A percentile compares a stretch with the other conserved stretches of the same genome.
These are phyloP conservation scores for Thripadectes ignobilis DNA, from an alignment of 2,797 vertebrate genomes.

Conservation along the genomic window DNA sequence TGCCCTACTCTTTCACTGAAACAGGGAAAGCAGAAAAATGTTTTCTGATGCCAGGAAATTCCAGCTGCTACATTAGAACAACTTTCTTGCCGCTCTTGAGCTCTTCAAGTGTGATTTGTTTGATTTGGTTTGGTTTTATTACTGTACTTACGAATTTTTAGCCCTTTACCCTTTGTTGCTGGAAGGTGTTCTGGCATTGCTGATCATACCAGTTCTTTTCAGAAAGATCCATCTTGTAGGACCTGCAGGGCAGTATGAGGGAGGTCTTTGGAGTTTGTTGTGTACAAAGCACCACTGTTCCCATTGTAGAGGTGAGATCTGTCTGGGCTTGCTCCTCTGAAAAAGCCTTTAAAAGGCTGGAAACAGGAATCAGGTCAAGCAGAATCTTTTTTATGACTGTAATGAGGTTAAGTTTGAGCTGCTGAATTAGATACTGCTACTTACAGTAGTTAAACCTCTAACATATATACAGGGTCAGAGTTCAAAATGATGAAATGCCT, in stretches of 20 bases:
- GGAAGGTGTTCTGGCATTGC: neutral
- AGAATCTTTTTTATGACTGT: neutral
- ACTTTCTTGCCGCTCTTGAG: neutral
- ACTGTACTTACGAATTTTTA: neutral
- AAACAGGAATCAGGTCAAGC: neutral
- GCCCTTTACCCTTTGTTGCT: neutral
- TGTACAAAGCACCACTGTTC: slow-evolving; percentile 10
- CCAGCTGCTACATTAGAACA: neutral
- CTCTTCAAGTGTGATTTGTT: neutral
- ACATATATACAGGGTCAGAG: neutral
- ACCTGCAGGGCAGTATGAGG: neutral
- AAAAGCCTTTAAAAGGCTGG: neutral
- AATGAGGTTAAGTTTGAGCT: neutral
- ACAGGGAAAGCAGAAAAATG: neutral
- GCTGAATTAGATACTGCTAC: neutral
- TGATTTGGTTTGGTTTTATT: neutral
- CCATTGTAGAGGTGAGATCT: neutral
- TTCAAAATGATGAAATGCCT: neutral
- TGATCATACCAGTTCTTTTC: neutral
- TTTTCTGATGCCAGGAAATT: neutral
- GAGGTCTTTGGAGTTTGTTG: neutral
- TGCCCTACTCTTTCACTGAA: slow-evolving; percentile 2
- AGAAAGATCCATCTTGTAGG: neutral
- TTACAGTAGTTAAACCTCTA: neutral
- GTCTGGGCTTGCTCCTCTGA: slow-evolving; percentile 20